Evolutionary conservation across 2,797 vertebrate species (phyloP).

Genomic region (Hyperoplus lanceolatus): DNA sequence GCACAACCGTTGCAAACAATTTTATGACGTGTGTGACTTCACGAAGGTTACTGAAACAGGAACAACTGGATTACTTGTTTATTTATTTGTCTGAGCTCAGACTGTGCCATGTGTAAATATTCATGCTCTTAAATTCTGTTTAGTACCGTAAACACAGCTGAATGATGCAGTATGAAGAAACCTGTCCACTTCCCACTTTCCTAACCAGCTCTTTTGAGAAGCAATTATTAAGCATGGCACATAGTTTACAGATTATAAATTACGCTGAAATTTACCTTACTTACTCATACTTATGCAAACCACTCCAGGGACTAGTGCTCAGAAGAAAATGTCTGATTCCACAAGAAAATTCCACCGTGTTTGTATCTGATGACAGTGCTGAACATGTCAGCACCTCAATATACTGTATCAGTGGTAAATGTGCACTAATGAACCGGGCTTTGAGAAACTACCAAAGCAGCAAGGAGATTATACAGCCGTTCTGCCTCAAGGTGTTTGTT

Average conservation of each 20-base stretch:
- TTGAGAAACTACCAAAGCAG: constrained; percentile 3
- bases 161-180: too few relatives aligned
- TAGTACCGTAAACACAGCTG: background rate
- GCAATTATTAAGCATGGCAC: too few relatives aligned
- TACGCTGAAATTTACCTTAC: too few relatives aligned
- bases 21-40: background rate
- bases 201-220: too few relatives aligned
- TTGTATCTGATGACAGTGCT: background rate
- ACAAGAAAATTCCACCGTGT: background rate
- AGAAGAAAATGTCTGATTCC: background rate
- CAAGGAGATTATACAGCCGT: too few relatives aligned
- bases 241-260: too few relatives aligned
- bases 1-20: background rate
- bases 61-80: background rate
- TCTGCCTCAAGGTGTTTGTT: background rate
- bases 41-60: background rate
- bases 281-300: constrained; percentile 1
- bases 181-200: too few relatives aligned
- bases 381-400: background rate
- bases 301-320: background rate
- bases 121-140: background rate
- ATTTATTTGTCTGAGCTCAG: background rate
- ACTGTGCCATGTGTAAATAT: background rate
- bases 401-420: background rate
- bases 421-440: background rate